phyloP scores from a whole-genome alignment of 1,140 invertebrate genomes.

The Leptopilina boulardi region DNA sequence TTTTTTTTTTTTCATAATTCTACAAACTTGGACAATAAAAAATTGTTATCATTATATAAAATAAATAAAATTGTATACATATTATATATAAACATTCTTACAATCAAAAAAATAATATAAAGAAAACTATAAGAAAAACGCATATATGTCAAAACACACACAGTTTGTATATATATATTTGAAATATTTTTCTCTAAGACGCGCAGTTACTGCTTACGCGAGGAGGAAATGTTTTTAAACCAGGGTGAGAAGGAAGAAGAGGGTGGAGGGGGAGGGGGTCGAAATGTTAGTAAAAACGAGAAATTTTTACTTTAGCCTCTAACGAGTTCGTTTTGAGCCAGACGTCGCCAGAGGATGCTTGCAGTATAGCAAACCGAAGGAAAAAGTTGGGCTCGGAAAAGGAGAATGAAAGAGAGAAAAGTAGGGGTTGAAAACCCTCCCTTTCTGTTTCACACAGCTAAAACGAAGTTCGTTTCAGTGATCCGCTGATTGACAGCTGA shows the following conservation, averaged over 20 bases:
- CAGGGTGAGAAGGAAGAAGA: too few species aligned
- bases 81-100: too few species aligned
- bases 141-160: background rate
- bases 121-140: background rate
- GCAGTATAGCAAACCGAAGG: constrained; percentile 46
- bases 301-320: constrained; percentile 59
- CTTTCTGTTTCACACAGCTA: constrained; percentile 42
- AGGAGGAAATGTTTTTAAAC: background rate
- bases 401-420: constrained; percentile 51
- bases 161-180: background rate
- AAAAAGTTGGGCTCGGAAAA: constrained; percentile 40
- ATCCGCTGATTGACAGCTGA: constrained; percentile 70
- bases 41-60: too few species aligned
- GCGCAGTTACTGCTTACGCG: background rate
- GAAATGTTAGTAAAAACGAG: constrained; percentile 31
- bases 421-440: constrained; percentile 53
- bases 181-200: constrained; percentile 3
- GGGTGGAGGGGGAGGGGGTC: too few species aligned
- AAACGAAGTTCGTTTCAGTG: constrained; percentile 53
- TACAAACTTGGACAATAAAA: too few species aligned
- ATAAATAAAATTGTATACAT: too few species aligned
- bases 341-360: constrained; percentile 38
- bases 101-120: too few species aligned
- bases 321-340: constrained; percentile 63
- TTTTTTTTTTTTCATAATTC: too few species aligned